phyloP scores from a whole-genome alignment of 2,797 vertebrate species.

The Oceanodroma leucorhoa region DNA sequence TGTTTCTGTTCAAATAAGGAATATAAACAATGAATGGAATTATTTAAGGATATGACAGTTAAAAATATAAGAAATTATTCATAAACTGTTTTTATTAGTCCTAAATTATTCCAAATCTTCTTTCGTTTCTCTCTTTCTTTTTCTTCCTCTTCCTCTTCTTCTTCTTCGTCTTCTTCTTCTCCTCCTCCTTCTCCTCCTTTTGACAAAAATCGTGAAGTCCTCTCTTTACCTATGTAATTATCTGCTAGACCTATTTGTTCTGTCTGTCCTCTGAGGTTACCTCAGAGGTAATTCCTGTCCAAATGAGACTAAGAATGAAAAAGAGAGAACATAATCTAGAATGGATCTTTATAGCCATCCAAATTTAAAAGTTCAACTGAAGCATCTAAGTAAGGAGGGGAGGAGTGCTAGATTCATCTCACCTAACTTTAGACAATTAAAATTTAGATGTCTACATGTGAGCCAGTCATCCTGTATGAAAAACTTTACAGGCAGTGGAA shows the following conservation, averaged over 20 bases:
- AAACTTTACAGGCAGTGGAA: neutral
- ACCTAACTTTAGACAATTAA: neutral
- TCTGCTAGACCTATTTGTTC: neutral
- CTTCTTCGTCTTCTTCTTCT: neutral
- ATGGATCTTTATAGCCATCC: neutral
- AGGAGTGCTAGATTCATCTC: neutral
- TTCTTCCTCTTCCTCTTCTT: neutral
- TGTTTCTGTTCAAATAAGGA: neutral
- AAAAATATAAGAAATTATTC: neutral
- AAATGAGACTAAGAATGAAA: neutral
- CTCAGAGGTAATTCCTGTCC: neutral
- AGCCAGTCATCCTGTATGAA: neutral
- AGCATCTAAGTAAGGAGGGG: neutral
- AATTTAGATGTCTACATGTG: neutral
- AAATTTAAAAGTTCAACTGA: neutral
- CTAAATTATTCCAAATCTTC: neutral
- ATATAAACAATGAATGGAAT: neutral
- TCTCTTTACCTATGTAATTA: neutral
- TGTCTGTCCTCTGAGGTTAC: neutral
- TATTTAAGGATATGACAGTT: neutral
- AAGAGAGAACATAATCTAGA: neutral
- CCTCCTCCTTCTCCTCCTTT: neutral
- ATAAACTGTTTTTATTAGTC: neutral
- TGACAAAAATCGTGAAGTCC: neutral
- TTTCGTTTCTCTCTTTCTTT: neutral